These are phyloP conservation scores for Falcunculus frontatus DNA, from an alignment of 2,113 vertebrate species.

Conservation along the genomic window DNA sequence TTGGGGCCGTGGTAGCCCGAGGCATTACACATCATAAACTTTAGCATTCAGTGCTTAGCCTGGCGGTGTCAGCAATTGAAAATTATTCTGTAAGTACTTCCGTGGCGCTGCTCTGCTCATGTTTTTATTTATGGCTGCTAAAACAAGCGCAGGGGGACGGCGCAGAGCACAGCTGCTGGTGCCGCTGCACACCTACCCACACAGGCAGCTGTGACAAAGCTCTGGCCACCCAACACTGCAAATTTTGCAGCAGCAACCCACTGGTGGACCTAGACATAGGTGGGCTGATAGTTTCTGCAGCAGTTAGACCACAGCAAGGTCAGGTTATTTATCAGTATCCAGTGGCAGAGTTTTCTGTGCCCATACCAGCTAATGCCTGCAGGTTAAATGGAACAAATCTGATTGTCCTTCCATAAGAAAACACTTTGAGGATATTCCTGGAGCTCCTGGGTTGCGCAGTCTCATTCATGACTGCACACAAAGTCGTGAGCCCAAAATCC, in stretches of 20 bases:
- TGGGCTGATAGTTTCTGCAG: not conserved
- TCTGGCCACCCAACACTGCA: not conserved
- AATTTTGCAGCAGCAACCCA: not conserved
- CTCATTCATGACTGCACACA: accelerated
- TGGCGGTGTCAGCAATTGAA: conserved; percentile 26
- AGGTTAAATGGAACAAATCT: not conserved
- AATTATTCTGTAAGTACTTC: conserved; percentile 70
- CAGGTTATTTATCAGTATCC: not conserved
- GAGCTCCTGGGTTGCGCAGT: not conserved
- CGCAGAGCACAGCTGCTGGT: not conserved
- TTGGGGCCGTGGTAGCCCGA: conserved; percentile 69
- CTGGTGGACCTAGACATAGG: not conserved
- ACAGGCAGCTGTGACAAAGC: not conserved
- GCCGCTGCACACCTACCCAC: not conserved
- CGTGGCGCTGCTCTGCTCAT: conserved; percentile 7
- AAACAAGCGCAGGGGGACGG: conserved; percentile 7
- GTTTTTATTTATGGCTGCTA: conserved; percentile 70
- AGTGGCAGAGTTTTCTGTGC: not conserved
- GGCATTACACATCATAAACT: conserved; percentile 79
- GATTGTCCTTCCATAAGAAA: not conserved
- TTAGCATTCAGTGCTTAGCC: conserved; percentile 67
- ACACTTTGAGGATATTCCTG: not conserved
- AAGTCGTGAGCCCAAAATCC: accelerated
- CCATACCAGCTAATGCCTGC: not conserved
- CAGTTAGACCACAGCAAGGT: not conserved